Percentiles rank a stretch among this genome's conserved stretches.
Conservation (phyloP, 2,113 vertebrate species). For the Ciconia maguari region DNA sequence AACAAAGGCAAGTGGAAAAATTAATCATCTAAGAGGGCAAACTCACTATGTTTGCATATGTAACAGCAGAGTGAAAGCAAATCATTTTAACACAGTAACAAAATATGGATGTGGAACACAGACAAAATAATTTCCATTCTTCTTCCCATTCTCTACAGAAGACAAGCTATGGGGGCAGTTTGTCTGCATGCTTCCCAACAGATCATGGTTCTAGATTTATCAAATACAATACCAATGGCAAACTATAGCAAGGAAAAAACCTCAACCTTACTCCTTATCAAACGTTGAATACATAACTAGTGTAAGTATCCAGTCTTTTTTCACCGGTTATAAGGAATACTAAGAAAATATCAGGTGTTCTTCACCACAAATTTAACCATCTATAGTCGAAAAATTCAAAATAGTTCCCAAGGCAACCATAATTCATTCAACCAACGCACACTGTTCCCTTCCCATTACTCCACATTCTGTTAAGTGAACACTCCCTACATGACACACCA, state of each 20-base stretch:
- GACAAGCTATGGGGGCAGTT: neutral
- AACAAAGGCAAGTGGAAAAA: neutral
- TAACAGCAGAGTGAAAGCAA: neutral
- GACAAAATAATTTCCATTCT: neutral
- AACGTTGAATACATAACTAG: neutral
- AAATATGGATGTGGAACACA: neutral
- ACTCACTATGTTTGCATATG: neutral
- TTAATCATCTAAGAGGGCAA: neutral
- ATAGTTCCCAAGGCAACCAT: slow-evolving; percentile 41
- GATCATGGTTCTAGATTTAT: neutral
- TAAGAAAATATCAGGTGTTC: neutral
- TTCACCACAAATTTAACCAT: neutral
- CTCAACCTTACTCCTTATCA: neutral
- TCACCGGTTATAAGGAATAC: neutral
- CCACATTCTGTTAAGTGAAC: neutral
- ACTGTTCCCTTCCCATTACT: neutral
- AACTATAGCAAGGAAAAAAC: neutral
- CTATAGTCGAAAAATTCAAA: neutral
- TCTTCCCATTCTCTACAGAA: neutral
- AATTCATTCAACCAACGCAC: neutral
- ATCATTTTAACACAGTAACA: neutral
- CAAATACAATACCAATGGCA: neutral
- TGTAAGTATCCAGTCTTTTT: neutral
- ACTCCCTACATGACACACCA: neutral
- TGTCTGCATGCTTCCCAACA: neutral